Conservation (phyloP, 2,888 invertebrate species). For the Geophilus truncorum region DNA sequence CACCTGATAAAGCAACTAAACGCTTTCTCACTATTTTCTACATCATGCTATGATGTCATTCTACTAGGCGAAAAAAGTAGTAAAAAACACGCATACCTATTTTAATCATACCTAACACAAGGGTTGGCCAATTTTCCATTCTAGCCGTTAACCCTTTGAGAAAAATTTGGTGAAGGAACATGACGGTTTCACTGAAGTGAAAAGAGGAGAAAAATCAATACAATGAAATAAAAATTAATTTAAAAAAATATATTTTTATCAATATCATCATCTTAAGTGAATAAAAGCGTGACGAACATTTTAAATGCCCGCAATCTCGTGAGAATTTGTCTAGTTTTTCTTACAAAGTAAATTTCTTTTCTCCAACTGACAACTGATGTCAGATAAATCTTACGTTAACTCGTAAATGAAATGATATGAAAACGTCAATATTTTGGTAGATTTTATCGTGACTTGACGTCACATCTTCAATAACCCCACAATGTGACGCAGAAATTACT, state of each 20-base stretch:
- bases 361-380: no score
- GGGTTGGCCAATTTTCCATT: conserved; percentile 89
- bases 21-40: not conserved
- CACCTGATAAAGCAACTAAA: not conserved
- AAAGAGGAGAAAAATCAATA: conserved; percentile 15
- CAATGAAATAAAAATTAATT: not conserved
- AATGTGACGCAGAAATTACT: no score
- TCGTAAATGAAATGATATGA: no score
- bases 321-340: no score
- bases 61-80: not conserved
- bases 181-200: conserved; percentile 67
- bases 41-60: not conserved
- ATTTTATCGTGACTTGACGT: no score
- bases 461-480: no score
- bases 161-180: conserved; percentile 90
- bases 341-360: no score
- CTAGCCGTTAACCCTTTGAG: conserved; percentile 84
- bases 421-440: no score
- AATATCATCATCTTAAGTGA: not conserved
- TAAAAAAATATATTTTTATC: not conserved
- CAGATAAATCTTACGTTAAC: no score
- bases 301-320: not conserved
- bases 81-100: conserved; percentile 30
- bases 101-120: conserved; percentile 68
- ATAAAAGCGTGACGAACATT: no score